Evolutionary conservation across 2,888 invertebrate species (phyloP), one percentile per base, ranked within the genome.

Genomic region (Oligia fasciuncula): DNA sequence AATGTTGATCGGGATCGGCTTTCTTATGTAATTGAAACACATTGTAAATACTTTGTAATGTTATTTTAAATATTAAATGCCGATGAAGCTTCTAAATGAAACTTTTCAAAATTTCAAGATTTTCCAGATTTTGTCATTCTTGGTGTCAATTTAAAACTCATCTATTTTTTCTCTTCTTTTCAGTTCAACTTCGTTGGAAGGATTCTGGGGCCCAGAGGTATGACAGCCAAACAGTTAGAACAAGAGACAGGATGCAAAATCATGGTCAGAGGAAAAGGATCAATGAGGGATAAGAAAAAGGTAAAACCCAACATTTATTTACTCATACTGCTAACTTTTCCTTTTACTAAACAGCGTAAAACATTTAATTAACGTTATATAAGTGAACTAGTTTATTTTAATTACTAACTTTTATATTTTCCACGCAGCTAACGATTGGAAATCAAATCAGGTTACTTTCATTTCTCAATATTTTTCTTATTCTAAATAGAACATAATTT

Each of bases 221-320:
- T 99, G 99, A 99, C 99, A 89, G 99, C 99, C 76, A 99, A 99
- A 97, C 99, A 99, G 97, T 97, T 99, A 95, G 99, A 99, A 97
- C 99, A 99, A 97, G 99, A 99, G 97, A 99, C 99, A 92, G 99
- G 99, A 91, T 99, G 99, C 97, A 99, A 99, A 98, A 99, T 99
- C 94, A 99, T 99, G 99, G 99, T 99, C 93, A 98, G 99, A 97
- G 99, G 99, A 95, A 99, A 99, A 97, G 99, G 99, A 87, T 99
- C 99, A 83, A 99, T 99, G 99, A 97, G 99, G 96, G 99, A 99
- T 97, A 99, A 99, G 97, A 99, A 99, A 97, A 99, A 99, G 99
- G 99, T 99, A 97, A 97, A 97, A 93, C 76, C 63, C 65, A 76
- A 67, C 74, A 76, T 78, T 70, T 85, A 79, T 76, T 85, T 80